Evolutionary conservation across 53 echinoderm and acorn worm genomes (phyloP), one percentile per base, ranked within the genome.

Genomic region (Zoroaster sp.): DNA sequence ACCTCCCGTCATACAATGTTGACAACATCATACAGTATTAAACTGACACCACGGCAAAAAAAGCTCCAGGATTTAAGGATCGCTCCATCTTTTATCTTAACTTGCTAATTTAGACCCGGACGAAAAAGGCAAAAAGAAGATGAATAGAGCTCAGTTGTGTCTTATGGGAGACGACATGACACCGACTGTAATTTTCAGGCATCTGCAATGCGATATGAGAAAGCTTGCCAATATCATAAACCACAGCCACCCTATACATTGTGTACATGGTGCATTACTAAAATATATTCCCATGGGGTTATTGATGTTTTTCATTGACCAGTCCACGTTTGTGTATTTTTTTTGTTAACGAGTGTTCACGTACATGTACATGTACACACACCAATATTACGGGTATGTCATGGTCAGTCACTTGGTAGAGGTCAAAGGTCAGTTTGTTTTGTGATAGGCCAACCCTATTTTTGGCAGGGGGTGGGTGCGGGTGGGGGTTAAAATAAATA

Each of bases 181-280:
- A 81, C 81, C 43, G 81, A 67, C 81, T 55, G 81, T 81, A 81
- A 81, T 81, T 81, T 81, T 67, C 81, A 81, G 81, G 40, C 68
- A 59, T 67, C 39, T 81, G 81, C 81, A 81, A 81, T 81, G 67
- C 43, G 81, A 81, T 81, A 81, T 66, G 81, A 81, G 42, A 66
- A 81, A 81, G 66, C 81, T 67, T 81, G 7, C 20, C 47, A 76
- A 41, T 66, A 40, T 67, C 18, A 67, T 81, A 66, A 81, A 81
- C 81, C 66, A 38, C 63, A 59, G 63, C 63, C 63, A 59, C 28
- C 9, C 81, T 66, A 66, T 42, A 49, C 36, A 55, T 66, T 3
- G 43, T 37, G 68, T 40, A 32, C n/a, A n/a, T n/a, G n/a, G n/a
- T n/a, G 67, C 68, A 81, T 66, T 81, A 63, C 81, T 42, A n/a